phyloP scores from a whole-genome alignment of 2,797 vertebrate species.

The Siniperca obscura region DNA sequence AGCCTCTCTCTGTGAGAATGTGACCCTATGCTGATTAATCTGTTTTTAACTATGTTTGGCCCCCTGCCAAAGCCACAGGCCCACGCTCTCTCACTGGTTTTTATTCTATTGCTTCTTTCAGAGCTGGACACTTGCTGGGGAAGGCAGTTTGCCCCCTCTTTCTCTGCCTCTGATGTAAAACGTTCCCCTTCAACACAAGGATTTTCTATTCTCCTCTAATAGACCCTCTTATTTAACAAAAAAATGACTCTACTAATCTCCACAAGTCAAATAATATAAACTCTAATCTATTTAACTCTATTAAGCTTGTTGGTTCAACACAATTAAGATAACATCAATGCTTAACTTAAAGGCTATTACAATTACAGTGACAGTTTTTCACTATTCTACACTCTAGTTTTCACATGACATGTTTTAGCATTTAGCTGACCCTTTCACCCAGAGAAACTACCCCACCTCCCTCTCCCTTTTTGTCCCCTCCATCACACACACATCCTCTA shows the following conservation, averaged over 20 bases:
- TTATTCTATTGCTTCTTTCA: constrained; percentile 76
- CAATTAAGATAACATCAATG: neutral
- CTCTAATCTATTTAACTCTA: neutral
- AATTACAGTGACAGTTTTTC: neutral
- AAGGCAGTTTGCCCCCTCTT: constrained; percentile 45
- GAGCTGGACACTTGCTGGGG: constrained; percentile 60
- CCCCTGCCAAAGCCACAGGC: constrained; percentile 76
- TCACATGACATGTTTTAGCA: neutral
- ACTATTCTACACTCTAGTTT: neutral
- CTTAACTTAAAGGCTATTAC: neutral
- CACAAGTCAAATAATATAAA: constrained; percentile 12
- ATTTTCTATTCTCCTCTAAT: constrained; percentile 45
- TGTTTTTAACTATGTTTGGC: constrained; percentile 85
- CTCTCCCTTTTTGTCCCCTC: constrained; percentile 13
- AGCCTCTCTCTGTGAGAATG: constrained; percentile 76
- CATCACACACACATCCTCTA: constrained; percentile 42
- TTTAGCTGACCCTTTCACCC: neutral
- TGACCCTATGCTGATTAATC: constrained; percentile 84
- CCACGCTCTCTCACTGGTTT: constrained; percentile 60
- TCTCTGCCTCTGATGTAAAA: constrained; percentile 49
- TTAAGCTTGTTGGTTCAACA: neutral
- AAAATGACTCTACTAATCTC: constrained; percentile 13
- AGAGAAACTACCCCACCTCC: neutral
- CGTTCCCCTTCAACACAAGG: constrained; percentile 52
- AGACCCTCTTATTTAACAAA: constrained; percentile 30